phyloP scores from a whole-genome alignment of 1,140 invertebrate genomes.

The Zaprionus nigranus region DNA sequence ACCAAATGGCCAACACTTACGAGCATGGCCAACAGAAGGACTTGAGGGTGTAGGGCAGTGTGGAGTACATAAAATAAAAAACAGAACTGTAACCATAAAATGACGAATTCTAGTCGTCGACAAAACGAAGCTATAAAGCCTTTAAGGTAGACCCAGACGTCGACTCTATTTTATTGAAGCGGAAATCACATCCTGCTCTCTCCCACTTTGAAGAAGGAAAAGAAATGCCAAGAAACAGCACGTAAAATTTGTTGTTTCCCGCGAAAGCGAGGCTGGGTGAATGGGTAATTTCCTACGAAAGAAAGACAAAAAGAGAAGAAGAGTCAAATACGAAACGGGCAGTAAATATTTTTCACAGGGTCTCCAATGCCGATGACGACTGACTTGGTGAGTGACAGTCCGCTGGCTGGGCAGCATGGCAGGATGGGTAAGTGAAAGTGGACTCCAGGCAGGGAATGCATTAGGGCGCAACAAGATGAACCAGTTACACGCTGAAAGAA shows the following conservation, averaged over 20 bases:
- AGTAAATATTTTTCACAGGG: conserved; percentile 72
- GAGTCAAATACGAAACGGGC: conserved; percentile 35
- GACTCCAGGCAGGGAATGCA: conserved; percentile 1
- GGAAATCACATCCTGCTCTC: conserved; percentile 67
- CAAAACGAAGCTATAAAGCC: conserved; percentile 65
- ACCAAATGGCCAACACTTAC: conserved; percentile 45
- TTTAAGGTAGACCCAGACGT: conserved; percentile 77
- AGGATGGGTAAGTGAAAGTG: neutral
- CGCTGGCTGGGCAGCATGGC: too few relatives aligned
- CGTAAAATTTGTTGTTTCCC: conserved; percentile 71
- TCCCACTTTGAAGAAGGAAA: neutral
- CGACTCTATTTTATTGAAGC: conserved; percentile 73
- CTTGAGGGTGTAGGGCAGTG: neutral
- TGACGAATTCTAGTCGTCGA: conserved; percentile 65
- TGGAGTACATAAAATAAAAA: conserved; percentile 67
- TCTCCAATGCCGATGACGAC: conserved; percentile 59
- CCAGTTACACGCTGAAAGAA: conserved; percentile 10
- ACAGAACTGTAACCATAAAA: conserved; percentile 63
- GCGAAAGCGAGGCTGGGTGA: conserved; percentile 31
- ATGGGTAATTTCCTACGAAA: conserved; percentile 53
- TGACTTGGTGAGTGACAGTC: neutral
- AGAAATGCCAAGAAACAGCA: conserved; percentile 61
- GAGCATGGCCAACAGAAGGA: conserved; percentile 11
- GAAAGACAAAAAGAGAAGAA: conserved; percentile 6
- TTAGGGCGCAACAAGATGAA: conserved; percentile 8